These are phyloP conservation scores for Heteronetta atricapilla DNA, from an alignment of 2,113 vertebrate species.

Conservation along the genomic window DNA sequence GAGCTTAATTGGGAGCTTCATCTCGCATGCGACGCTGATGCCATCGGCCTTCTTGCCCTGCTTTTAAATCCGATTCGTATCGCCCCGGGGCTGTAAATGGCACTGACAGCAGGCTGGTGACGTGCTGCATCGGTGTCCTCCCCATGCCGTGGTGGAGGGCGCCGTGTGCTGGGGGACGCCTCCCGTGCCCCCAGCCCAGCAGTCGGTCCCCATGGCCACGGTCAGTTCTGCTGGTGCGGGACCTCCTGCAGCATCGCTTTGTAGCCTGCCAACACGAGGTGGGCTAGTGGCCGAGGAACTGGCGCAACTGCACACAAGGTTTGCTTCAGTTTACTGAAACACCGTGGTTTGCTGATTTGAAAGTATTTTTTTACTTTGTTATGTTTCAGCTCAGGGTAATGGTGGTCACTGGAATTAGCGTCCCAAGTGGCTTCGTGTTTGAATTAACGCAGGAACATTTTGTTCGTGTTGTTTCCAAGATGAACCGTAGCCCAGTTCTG, in stretches of 20 bases:
- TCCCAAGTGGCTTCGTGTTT: background rate
- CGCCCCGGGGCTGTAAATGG: background rate
- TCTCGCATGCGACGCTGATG: background rate
- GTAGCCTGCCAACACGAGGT: accelerated
- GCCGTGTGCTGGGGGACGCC: background rate
- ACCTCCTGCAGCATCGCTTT: accelerated
- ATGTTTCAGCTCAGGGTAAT: background rate
- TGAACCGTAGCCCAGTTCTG: background rate
- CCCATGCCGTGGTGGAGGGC: accelerated
- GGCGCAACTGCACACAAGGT: accelerated
- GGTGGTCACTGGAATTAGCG: background rate
- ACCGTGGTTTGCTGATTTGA: background rate
- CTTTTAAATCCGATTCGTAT: background rate
- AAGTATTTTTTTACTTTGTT: background rate
- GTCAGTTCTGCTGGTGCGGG: no score
- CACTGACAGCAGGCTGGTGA: background rate
- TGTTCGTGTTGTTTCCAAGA: background rate
- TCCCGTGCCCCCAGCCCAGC: background rate
- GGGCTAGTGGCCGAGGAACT: accelerated
- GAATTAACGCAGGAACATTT: background rate
- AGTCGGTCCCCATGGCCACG: background rate
- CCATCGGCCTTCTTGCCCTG: background rate
- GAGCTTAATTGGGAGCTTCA: background rate
- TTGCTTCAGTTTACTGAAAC: background rate
- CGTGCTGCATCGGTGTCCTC: accelerated